Base-by-base conservation (phyloP, 1,140 invertebrate genomes). In the Philopotamus ludificatus region DNA sequence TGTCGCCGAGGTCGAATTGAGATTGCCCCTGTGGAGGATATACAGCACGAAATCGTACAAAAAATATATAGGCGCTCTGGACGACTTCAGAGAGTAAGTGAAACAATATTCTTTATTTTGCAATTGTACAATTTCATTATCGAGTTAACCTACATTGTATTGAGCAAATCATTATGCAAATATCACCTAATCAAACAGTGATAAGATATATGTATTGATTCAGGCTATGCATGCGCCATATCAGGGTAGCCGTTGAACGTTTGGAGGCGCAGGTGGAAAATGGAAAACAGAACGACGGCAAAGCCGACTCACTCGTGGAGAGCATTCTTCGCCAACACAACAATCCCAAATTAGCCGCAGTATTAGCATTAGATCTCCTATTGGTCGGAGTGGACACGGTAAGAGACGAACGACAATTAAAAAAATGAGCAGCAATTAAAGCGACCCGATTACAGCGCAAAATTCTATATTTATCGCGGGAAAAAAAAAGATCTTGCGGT, bases 351-450 rank as follows among this genome's bases (percentile, higher is more conserved):
- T 82, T 92, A 45, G 88, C 92, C 1, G 85, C 86, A 4, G 85
- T 92, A 41, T 77, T 94, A 15, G 89, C 91, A 0, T 73, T 94
- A 41, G 93, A 94, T 77, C 78, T 95, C 61, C 86, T 95, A 61
- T 76, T 93, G n/a, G 92, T 94, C 49, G 92, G 92, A 3, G 89
- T 94, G 7, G 91, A 93, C 70, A 94, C 93, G 42, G 90, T 92
- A 77, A 82, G 28, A 7, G 28, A 7, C 28, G 28, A 34, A 34
- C 12, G 28, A 34, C n/a, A n/a, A n/a, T n/a, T n/a, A n/a, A n/a
- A n/a, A n/a, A n/a, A n/a, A n/a, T n/a, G n/a, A n/a, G n/a, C n/a
- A n/a, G n/a, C n/a, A n/a, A n/a, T n/a, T n/a, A n/a, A n/a, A n/a
- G n/a, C n/a, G n/a, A n/a, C n/a, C n/a, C n/a, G n/a, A n/a, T n/a